Percentiles rank a stretch among this genome's conserved stretches.
Conservation (phyloP, 2,113 vertebrate species). For the Jacana jacana region DNA sequence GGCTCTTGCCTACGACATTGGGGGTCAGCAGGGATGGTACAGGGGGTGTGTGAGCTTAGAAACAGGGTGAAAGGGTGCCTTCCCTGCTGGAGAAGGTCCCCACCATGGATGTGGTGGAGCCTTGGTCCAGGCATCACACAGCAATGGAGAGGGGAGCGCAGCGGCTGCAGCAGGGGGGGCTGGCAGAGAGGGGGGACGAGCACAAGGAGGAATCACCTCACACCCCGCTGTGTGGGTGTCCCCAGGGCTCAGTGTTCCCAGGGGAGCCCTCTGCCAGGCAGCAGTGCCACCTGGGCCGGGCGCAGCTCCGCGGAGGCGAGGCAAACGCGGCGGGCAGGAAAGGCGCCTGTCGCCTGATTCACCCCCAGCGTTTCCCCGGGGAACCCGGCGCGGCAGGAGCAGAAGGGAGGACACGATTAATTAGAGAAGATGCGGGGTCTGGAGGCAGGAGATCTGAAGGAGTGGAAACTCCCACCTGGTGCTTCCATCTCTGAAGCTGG, state of each 20-base stretch:
- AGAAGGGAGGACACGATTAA: not conserved
- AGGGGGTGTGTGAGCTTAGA: not conserved
- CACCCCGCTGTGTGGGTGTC: accelerated
- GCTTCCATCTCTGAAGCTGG: not conserved
- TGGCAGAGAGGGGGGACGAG: accelerated
- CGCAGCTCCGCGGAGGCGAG: not conserved
- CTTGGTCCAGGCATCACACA: accelerated
- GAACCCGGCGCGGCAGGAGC: not conserved
- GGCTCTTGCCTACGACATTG: not conserved
- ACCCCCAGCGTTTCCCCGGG: not conserved
- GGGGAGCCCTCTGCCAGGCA: not conserved
- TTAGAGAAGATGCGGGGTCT: not conserved
- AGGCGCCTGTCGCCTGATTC: not conserved
- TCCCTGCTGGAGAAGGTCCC: not conserved
- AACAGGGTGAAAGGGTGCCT: not conserved
- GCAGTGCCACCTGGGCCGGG: not conserved
- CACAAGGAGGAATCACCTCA: not conserved
- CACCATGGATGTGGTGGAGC: accelerated
- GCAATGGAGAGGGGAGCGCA: accelerated
- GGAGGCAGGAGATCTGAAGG: not conserved
- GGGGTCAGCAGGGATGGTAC: too few relatives aligned
- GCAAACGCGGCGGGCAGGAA: accelerated
- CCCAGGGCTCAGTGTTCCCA: accelerated
- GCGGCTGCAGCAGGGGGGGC: accelerated
- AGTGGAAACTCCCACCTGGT: not conserved